phyloP scores from a whole-genome alignment of 1,140 invertebrate species.

The Armadillidium nasatum region DNA sequence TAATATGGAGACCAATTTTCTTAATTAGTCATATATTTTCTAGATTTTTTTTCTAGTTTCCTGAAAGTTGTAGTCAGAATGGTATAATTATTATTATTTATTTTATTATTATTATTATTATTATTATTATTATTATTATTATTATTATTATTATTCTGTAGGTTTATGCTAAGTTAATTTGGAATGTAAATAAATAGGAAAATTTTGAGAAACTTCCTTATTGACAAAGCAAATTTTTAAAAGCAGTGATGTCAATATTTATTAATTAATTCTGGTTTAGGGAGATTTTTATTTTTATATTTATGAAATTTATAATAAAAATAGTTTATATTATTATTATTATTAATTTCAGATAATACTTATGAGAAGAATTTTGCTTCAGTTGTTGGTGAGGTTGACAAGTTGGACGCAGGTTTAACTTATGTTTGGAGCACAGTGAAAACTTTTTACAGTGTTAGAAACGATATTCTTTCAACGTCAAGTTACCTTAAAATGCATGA shows the following conservation, averaged over 20 bases:
- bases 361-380: background rate
- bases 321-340: background rate
- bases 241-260: background rate
- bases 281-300: too few species aligned
- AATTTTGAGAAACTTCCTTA: background rate
- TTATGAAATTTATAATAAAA: background rate
- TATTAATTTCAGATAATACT: background rate
- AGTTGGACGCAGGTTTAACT: background rate
- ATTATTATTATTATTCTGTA: too few species aligned
- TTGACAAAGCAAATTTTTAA: background rate
- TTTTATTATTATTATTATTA: too few species aligned
- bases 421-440: background rate
- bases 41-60: too few species aligned
- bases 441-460: background rate
- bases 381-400: background rate
- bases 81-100: too few species aligned
- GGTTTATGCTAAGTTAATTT: too few species aligned
- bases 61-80: too few species aligned
- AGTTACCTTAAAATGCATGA: slow-evolving; percentile 59
- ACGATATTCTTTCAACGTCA: background rate
- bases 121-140: too few species aligned
- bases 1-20: too few species aligned
- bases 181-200: too few species aligned
- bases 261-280: too few species aligned
- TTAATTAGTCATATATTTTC: too few species aligned